Evolutionary conservation across 2,888 invertebrate genomes (phyloP), one percentile per base, ranked within the genome.

Genomic region (Ctena decussata): DNA sequence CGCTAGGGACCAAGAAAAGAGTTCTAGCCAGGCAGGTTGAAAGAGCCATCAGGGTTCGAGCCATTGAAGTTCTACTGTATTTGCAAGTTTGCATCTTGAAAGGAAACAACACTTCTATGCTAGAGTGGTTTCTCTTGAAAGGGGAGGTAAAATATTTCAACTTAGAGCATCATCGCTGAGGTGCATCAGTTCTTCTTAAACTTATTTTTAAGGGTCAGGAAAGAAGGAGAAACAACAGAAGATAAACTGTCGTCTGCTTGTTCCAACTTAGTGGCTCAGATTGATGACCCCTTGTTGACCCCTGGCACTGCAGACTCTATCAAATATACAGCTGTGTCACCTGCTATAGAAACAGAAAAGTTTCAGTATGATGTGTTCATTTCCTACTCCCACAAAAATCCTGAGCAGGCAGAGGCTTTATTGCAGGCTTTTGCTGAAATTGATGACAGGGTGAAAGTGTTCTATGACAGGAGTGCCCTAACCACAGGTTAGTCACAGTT

Each of bases 391-490:
- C 95, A 95, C 82, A 91, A 89, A 70, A 90, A 91, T 72, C 85
- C 92, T 5, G 77, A 85, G 8, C 78, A 91, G 73, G 94, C 94
- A 18, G 89, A 92, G 75, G 35, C 82, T 21, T 65, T 95, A n/a
- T 80, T 93, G 21, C 74, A 91, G 0, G 78, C 77, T 6, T 86
- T 95, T 49, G 77, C 87, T 53, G 77, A 85, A n/a, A 74, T 89
- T 11, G 84, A 92, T 80, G 89, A 92, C 15, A 80, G 89, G 24
- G 74, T 94, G 1, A 93, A 91, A 41, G 91, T 95, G 15, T 95
- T 95, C 83, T 94, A 94, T 89, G 95, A 95, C 84, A 90, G 91
- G 73, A 93, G 92, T 79, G 94, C 93, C 80, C 86, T 95, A 1
- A 92, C 91, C 72, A 93, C 94, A 90, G 95, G 95, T 95, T 86